phyloP scores from a whole-genome alignment of 53 echinoderm and acorn worm genomes.

The Glandiceps talaboti region DNA sequence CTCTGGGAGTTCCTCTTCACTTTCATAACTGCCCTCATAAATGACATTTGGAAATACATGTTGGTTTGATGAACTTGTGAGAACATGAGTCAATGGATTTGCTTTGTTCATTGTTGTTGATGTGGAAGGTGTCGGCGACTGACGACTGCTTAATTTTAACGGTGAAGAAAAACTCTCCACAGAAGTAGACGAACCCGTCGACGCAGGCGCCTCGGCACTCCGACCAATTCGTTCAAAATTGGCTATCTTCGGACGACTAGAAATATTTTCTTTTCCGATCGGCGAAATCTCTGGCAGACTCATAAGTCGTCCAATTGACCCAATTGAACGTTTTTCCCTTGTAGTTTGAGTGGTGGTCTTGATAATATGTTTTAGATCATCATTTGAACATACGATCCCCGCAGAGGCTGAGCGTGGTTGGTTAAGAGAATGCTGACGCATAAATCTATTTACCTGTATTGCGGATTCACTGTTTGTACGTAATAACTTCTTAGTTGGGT shows the following conservation, averaged over 20 bases:
- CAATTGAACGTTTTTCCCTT: not conserved
- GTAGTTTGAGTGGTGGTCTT: slow-evolving; percentile 5
- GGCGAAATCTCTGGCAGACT: not conserved
- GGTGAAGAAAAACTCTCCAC: not conserved
- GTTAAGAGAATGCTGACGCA: slow-evolving; percentile 21
- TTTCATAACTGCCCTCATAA: not conserved
- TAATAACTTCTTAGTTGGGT: slow-evolving; percentile 88
- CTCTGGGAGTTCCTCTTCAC: not conserved
- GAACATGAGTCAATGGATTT: not conserved
- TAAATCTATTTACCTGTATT: slow-evolving; percentile 54
- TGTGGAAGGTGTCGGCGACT: not conserved
- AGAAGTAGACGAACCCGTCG: not conserved
- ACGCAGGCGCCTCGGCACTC: not conserved
- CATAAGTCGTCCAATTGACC: not conserved
- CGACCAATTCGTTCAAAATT: not conserved
- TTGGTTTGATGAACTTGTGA: not conserved
- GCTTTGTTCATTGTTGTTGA: not conserved
- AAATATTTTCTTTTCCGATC: not conserved
- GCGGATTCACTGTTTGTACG: slow-evolving; percentile 94
- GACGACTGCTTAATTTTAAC: not conserved
- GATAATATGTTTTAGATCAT: slow-evolving; percentile 82
- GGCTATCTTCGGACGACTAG: not conserved
- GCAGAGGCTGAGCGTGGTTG: slow-evolving; percentile 2
- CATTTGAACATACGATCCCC: slow-evolving; percentile 84
- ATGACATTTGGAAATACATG: not conserved